Base-by-base conservation (phyloP, 2,888 invertebrate species). In the Endotricha flammealis region DNA sequence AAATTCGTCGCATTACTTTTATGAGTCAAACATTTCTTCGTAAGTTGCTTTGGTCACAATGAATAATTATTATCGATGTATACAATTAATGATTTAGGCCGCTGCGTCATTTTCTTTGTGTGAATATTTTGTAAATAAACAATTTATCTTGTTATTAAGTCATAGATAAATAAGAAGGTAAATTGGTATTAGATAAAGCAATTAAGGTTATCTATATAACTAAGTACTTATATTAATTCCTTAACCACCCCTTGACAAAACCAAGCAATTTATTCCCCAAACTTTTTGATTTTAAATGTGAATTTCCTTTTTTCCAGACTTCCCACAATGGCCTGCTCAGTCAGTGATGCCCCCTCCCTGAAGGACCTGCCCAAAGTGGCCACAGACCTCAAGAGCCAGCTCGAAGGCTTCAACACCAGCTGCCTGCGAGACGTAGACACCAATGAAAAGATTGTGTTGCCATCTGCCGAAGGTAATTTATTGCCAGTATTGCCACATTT, bases 341-440 rank as follows among this genome's bases (percentile, higher is more conserved):
- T 90, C 38, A 57, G 68, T 40, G 85, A 85, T 56, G 88, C 91
- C 59, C 92, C 95, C 78, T 91, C 93, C 72, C 90, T 96, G 52
- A 95, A 96, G 88, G 95, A 96, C 86, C 90, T 96, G 61, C 96
- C 96, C 52, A 95, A 95, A 89, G 96, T 97, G 50, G 94, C 94
- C 52, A 90, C 90, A 38, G 94, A 95, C 76, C 89, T 97, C 49
- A 97, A 97, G 85, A 94, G 92, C 70, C 96, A 97, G 87, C 89
- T 98, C 58, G 95, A 96, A 80, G 93, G 92, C 32, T 98, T 98
- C 89, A 94, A 96, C 79, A 91, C 94, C 42, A 91, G 92, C 64
- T 92, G 94, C 64, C 89, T 98, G 76, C 95, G 95, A 72, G 95
- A 95, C 68, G 94, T 95, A 5, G 92, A 93, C 57, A 97, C 96